Conservation (phyloP, 2,797 vertebrate species). For the Notolepis coatsorum region DNA sequence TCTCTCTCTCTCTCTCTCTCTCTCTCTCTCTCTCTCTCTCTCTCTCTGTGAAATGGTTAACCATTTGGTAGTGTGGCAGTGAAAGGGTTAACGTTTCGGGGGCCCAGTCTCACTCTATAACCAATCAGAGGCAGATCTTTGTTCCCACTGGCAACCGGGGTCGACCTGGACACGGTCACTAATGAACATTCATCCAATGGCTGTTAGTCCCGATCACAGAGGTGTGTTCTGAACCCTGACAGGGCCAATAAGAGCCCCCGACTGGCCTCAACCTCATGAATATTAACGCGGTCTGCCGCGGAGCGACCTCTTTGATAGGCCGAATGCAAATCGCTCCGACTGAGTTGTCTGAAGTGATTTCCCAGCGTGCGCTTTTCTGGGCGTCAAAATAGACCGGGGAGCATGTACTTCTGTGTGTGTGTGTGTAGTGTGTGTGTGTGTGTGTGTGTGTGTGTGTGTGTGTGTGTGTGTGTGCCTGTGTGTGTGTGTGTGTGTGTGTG, state of each 20-base stretch:
- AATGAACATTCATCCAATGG: conserved; percentile 61
- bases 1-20: neutral
- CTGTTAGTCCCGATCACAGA: conserved; percentile 54
- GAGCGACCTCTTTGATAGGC: conserved; percentile 57
- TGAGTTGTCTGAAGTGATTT: conserved; percentile 59
- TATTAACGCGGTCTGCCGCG: conserved; percentile 50
- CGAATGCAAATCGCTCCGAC: conserved; percentile 62
- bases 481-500: neutral
- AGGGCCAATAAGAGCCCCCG: conserved; percentile 59
- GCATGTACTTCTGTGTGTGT: conserved; percentile 12
- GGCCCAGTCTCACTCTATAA: conserved; percentile 12
- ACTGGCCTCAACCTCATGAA: conserved; percentile 56
- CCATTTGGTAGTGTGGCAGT: no score
- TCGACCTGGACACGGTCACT: conserved; percentile 41
- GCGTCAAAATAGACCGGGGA: conserved; percentile 46
- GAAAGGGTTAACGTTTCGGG: conserved; percentile 13
- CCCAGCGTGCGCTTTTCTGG: conserved; percentile 18
- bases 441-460: neutral
- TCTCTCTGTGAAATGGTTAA: conserved; percentile 10
- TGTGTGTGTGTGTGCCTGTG: neutral
- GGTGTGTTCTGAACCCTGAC: conserved; percentile 54
- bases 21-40: neutral
- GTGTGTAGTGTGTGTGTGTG: neutral
- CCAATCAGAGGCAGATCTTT: conserved; percentile 24
- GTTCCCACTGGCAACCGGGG: conserved; percentile 36